Evolutionary conservation across 2,113 vertebrate genomes (phyloP), one percentile per base, ranked within the genome.

Genomic region (Haplochromis vanheusdeni): DNA sequence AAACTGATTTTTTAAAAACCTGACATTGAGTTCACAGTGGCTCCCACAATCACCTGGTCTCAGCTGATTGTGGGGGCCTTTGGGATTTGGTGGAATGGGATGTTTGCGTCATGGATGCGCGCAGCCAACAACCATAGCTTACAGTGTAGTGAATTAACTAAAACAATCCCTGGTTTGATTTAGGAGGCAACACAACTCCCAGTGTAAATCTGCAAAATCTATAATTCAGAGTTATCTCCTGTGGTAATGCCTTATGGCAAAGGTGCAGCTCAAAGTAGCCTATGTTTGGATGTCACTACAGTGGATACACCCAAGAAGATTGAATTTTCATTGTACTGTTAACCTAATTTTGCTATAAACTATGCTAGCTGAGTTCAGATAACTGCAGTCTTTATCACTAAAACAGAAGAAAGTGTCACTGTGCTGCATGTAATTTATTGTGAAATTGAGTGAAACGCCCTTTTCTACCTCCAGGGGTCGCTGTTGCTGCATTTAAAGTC

Each of bases 401-500:
- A 17, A 75, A 75, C 1, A 10, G 40, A 75, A 75, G 40, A 75
- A 75, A 28, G 14, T 49, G 42, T 31, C 70, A 75, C 14, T 47
- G 23, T 49, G 70, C 70, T 49, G 23, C 70, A 31, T 49, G 23
- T 3, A 31, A 28, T 12, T 49, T 47, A 12, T 75, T 47, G 23
- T 49, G 26, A 49, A 49, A 31, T 49, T 68, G 33, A 31, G 49
- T 77, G 42, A 49, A 28, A 40, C 9, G 28, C 55, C 54, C 3
- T 1, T 19, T 62, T 65, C 17, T 11, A 77, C 79, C 89, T 21
- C 58, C 70, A 94, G 90, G 92, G 37, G 95, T 33, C 47, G 68
- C 91, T 93, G 91, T 90, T 89, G 93, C 70, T 84, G 65, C 83
- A 79, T 80, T 87, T 68, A 80, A 62, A 85, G 47, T 87, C 80